Base-by-base conservation (phyloP, 2,797 vertebrate genomes). In the Sebastes paucispinis region DNA sequence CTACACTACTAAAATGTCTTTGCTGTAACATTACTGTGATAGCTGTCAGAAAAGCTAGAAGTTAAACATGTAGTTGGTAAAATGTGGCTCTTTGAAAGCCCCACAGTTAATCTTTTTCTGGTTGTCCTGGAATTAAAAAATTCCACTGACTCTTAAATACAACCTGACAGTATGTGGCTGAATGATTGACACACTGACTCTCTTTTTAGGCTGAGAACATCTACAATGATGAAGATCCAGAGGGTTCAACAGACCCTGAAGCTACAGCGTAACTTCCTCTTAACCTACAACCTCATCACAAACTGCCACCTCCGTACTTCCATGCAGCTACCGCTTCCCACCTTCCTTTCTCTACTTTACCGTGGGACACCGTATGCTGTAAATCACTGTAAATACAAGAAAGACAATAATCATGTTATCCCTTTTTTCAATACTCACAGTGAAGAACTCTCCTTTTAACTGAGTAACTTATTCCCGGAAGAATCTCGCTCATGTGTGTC, bases 171-270 rank as follows among this genome's bases (percentile, higher is more conserved):
- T 24, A 39, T 25, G 7, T 63, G 9, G 2, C 8, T 34, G 25
- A 60, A 12, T 63, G 52, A 50, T 47, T 80, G n/a, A 75, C 13
- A 5, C 8, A 1, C 14, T 12, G 14, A 25, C 36, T 89, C 50
- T 70, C 78, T 2, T 88, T 64, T 36, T 89, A 99, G 98, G 98
- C 98, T 4, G 98, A 99, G 94, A 99, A 99, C 94, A 98, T 99
- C 82, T 98, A 99, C 85, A 99, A 98, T 1, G 98, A 98, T 64
- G 97, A 98, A 92, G 97, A 98, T 85, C 97, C 97, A 8, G 97
- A 98, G 88, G 97, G 97, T 62, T 96, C 96, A 0, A 96, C 97
- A 88, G 97, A 97, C 94, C 95, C 96, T 7, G 97, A 98, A 91
- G 97, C 97, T 63, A 97, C 97, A 79, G 96, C 94, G 32, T 98